A percentile compares a stretch with the other conserved stretches of the same genome.
Evolutionary conservation across 2,113 vertebrate species (phyloP).

Genomic region (Uria aalge): DNA sequence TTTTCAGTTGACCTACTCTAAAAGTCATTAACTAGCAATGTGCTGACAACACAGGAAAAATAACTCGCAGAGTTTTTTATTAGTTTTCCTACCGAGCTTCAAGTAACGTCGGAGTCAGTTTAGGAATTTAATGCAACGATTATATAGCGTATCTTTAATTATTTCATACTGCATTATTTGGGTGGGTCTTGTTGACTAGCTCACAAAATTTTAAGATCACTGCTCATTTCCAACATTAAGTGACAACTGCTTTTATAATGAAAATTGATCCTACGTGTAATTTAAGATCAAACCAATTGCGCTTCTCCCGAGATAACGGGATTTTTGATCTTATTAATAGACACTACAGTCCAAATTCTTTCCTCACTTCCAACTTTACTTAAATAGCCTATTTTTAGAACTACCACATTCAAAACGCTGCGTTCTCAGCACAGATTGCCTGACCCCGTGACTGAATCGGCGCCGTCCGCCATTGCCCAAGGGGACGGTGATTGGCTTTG

Average conservation of each 20-base stretch:
- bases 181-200: not conserved
- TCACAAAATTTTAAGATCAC: not conserved
- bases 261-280: not conserved
- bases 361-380: not conserved
- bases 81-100: not conserved
- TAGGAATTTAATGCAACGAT: not conserved
- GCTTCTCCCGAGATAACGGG: not conserved
- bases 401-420: no score
- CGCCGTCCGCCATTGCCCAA: not conserved
- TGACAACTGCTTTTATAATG: not conserved
- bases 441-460: not conserved
- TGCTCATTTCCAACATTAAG: not conserved
- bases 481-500: not conserved
- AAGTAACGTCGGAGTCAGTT: not conserved
- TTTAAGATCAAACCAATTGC: not conserved
- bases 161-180: not conserved
- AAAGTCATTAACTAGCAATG: slow-evolving; percentile 43
- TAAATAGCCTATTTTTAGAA: not conserved
- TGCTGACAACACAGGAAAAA: slow-evolving; percentile 41
- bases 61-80: not conserved
- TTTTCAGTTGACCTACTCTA: slow-evolving; percentile 42
- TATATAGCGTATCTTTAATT: not conserved
- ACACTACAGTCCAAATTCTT: not conserved
- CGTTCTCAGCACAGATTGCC: not conserved
- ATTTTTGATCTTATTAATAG: not conserved